phyloP scores from a whole-genome alignment of 2,113 vertebrate species.

The Cyprinus carpio region DNA sequence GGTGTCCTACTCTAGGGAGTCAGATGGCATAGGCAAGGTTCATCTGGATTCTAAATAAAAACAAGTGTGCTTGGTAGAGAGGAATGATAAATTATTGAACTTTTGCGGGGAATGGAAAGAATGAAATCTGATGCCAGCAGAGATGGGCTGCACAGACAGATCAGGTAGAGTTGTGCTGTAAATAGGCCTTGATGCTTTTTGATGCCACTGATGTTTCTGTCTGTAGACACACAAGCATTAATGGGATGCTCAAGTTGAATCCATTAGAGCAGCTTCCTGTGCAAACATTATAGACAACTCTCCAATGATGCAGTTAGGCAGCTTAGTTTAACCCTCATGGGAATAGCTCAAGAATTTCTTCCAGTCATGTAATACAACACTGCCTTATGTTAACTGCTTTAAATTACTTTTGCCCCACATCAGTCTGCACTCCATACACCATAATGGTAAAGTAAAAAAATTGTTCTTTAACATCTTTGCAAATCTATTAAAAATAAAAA shows the following conservation, averaged over 20 bases:
- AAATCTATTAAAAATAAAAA: too few species aligned
- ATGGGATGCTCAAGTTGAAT: conserved; percentile 28
- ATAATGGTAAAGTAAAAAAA: too few species aligned
- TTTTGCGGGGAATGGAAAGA: conserved; percentile 25
- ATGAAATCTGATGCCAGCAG: conserved; percentile 1
- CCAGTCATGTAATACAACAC: conserved; percentile 23
- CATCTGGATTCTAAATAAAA: conserved; percentile 65
- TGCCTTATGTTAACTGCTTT: too few species aligned
- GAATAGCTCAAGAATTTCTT: conserved; percentile 7
- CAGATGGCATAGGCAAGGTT: conserved; percentile 36
- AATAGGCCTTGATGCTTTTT: conserved; percentile 33
- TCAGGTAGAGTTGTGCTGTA: conserved; percentile 19
- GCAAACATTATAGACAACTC: conserved; percentile 23
- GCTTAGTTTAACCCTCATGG: conserved; percentile 24
- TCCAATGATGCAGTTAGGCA: conserved; percentile 18
- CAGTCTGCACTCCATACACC: too few species aligned
- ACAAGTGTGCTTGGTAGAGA: conserved; percentile 51
- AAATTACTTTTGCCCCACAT: too few species aligned
- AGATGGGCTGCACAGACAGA: conserved; percentile 22
- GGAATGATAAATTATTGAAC: conserved; percentile 57
- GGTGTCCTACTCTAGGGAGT: conserved; percentile 51
- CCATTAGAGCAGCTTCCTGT: conserved; percentile 28
- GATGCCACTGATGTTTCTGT: conserved; percentile 37
- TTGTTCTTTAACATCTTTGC: too few species aligned
- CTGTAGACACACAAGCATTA: conserved; percentile 1